Evolutionary conservation across 2,888 invertebrate genomes (phyloP).

Genomic region (Chloromyia formosa): DNA sequence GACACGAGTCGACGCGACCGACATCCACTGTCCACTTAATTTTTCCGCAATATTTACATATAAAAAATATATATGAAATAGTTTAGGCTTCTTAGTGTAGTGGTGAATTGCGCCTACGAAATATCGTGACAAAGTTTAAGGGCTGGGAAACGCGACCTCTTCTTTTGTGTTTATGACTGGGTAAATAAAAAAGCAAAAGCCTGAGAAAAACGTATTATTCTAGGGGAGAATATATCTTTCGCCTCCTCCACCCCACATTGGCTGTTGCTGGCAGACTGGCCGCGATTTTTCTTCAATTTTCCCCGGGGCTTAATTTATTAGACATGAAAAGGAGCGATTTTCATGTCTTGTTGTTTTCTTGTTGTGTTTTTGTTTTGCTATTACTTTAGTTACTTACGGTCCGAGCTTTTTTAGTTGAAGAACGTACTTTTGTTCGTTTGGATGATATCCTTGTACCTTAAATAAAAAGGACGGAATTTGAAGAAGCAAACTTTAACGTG

Average conservation of each 20-base stretch:
- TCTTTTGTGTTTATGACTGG: conserved; percentile 9
- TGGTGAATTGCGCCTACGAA: conserved; percentile 12
- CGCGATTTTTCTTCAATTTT: conserved; percentile 39
- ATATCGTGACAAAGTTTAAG: not conserved
- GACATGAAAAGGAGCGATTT: conserved; percentile 40
- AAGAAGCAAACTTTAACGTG: conserved; percentile 19
- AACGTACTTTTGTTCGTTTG: conserved; percentile 32
- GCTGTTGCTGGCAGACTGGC: conserved; percentile 1
- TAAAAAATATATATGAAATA: not conserved
- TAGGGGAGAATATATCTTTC: conserved; percentile 18
- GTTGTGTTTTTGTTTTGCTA: conserved; percentile 35
- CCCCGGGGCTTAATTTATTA: conserved; percentile 37
- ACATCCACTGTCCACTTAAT: conserved; percentile 35
- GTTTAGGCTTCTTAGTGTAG: conserved; percentile 22
- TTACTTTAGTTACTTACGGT: conserved; percentile 32
- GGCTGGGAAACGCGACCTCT: not conserved
- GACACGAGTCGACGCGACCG: conserved; percentile 32
- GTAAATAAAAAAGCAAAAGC: not conserved
- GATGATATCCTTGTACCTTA: conserved; percentile 1
- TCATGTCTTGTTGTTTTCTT: conserved; percentile 34
- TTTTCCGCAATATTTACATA: conserved; percentile 24
- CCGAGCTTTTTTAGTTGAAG: conserved; percentile 32
- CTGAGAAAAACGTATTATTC: conserved; percentile 26
- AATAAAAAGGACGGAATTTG: not conserved
- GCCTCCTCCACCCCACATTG: conserved; percentile 2